Base-by-base conservation (phyloP, 1,140 invertebrate species). In the Drosophila baimaii region DNA sequence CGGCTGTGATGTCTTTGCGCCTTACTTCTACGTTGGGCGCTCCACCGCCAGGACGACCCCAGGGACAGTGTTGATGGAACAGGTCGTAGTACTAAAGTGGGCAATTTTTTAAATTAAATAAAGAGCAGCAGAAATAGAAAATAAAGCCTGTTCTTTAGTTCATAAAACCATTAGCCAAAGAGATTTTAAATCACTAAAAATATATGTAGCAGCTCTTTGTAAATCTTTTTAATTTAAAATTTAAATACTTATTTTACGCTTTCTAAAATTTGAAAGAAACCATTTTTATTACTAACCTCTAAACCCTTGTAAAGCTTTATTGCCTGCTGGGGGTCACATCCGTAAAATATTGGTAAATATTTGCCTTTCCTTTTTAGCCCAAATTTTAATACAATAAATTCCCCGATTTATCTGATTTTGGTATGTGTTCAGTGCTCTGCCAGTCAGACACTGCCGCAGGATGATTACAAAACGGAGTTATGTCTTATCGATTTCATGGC, bases 61-160 rank as follows among this genome's bases (percentile, higher is more conserved):
- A 93, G 10, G 93, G 93, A 81, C 92, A 93, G 74, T 93, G 93
- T 25, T 91, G 91, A 37, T 92, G 85, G 33, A 93, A 82, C 65
- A 93, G 81, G 37, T 93, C 92, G 33, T 92, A 91, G 65, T 93
- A 92, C 93, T 93, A 65, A 35, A 10, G 56, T n/a, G n/a, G n/a
- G n/a, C n/a, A n/a, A n/a, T 21, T 13, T 29, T 35, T 15, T 25
- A n/a, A 19, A 37, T 52, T 39, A 31, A 33, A 7, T 29, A 55
- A 7, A 54, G 7, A 33, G 21, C 2, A 33, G 4, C 0, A 33
- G 0, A 12, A 27, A 5, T 13, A 35, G 8, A 31, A n/a, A 15
- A 21, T 29, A 55, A 35, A 13, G 7, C 21, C 49, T 17, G n/a
- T 17, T 39, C 3, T 15, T 21, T 35, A 5, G 1, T 1, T 12